Conservation (phyloP, 1,140 invertebrate genomes). For the Drosophila jambulina region DNA sequence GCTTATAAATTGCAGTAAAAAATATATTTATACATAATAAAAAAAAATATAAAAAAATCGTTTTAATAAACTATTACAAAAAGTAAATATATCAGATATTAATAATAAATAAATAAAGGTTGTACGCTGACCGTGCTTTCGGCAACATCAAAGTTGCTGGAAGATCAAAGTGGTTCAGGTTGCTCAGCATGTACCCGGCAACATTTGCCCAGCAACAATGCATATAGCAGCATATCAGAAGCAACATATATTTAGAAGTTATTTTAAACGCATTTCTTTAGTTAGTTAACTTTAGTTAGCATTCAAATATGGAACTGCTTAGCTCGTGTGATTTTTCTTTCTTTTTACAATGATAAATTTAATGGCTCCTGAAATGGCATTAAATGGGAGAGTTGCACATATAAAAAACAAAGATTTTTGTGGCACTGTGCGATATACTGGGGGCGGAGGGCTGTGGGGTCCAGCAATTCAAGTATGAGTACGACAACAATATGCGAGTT, state of each 20-base stretch:
- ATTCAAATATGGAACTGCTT: neutral
- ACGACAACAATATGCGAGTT: conserved; percentile 62
- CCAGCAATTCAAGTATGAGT: conserved; percentile 50
- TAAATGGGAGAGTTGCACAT: neutral
- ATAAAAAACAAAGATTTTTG: neutral
- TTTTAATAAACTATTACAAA: no score
- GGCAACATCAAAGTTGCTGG: neutral
- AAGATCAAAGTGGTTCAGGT: no score
- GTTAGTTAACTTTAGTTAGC: neutral
- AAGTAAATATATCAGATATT: no score
- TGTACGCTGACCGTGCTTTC: no score
- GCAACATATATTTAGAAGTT: no score
- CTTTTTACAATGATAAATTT: neutral
- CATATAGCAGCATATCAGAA: no score
- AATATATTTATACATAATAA: no score
- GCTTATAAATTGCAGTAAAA: no score
- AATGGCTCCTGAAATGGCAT: neutral
- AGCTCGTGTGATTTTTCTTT: neutral
- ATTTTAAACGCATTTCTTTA: neutral
- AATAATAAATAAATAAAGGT: no score
- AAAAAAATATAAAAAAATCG: no score
- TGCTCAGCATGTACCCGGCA: neutral
- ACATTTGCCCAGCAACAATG: neutral
- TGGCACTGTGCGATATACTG: conserved; percentile 3
- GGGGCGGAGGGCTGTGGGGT: neutral